Evolutionary conservation across 1,140 invertebrate species (phyloP), one percentile per base, ranked within the genome.

Genomic region (Trigoniulus corallinus): DNA sequence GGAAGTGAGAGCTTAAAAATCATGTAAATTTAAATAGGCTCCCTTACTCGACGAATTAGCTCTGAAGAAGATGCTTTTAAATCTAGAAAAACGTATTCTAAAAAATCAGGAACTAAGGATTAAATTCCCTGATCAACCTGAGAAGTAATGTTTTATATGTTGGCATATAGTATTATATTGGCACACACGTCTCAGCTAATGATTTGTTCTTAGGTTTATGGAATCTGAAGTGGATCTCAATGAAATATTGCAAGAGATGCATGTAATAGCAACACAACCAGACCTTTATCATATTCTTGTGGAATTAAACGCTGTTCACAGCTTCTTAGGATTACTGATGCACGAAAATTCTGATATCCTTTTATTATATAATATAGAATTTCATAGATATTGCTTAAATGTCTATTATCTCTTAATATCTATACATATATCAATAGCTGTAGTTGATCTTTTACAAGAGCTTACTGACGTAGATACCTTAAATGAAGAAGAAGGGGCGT

Each of bases 61-160:
- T 41, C 71, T 97, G 1, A 95, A 95, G 61, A 81, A 84, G 63
- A 77, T 96, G 61, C 76, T 96, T 29, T 67, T 94, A 15, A 73
- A 84, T 43, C 94, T 98, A 72, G 95, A 98, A 63, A 97, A 98
- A 62, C 78, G 84, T 62, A 81, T 84, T 40, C 70, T 94, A 0
- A 91, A 83, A 67, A 99, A 99, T 66, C 84, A 95, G 64, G 94
- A 98, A 72, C 89, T 96, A 81, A 76, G 96, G 58, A 96, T 98
- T 0, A 99, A 99, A 68, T 98, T 92, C 71, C 85, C 92, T 1
- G 94, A 98, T 67, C 79, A 85, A 58, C 89, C 96, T 39, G 88
- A 96, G 64, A 95, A 94, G 78, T 81, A 68, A 64, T 1, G 18
- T 40, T 12, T 21, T 22, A 40, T 15, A 20, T 47, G 42, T 48